Conservation (phyloP, 2,888 invertebrate genomes). For the Erebia epiphron region DNA sequence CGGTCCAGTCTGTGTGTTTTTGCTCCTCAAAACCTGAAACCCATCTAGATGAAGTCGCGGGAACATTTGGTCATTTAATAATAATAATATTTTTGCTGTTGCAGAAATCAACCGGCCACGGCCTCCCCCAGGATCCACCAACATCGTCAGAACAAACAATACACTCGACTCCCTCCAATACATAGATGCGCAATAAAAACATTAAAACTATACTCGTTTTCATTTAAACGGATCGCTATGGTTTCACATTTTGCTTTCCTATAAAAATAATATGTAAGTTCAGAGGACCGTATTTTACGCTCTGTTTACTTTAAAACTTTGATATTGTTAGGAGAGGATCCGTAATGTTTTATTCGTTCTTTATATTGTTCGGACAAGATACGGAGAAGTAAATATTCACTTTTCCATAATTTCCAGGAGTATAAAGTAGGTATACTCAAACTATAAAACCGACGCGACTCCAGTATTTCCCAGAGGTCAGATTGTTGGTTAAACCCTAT, state of each 20-base stretch:
- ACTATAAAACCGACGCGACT: no score
- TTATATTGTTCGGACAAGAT: background rate
- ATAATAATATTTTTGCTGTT: conserved; percentile 20
- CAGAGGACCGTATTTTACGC: background rate
- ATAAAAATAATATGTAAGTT: background rate
- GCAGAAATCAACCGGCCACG: conserved; percentile 38
- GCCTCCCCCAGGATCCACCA: conserved; percentile 46
- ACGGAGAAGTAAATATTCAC: no score
- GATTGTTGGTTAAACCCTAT: no score
- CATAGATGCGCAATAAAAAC: conserved; percentile 40
- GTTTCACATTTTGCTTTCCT: background rate
- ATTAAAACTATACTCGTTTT: conserved; percentile 42
- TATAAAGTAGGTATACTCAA: no score
- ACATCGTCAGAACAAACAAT: conserved; percentile 42
- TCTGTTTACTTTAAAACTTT: background rate
- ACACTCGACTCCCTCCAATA: conserved; percentile 39
- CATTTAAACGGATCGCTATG: conserved; percentile 12
- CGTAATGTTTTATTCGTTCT: background rate
- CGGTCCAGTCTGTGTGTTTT: no score
- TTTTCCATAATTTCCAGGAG: no score
- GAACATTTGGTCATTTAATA: no score
- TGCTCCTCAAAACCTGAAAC: no score
- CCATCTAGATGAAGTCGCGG: no score
- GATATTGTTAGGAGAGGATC: conserved; percentile 2
- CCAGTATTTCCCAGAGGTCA: no score